Percentiles rank a stretch among this genome's conserved stretches.
Conservation (phyloP, 2,797 vertebrate species). For the Semaprochilodus insignis region DNA sequence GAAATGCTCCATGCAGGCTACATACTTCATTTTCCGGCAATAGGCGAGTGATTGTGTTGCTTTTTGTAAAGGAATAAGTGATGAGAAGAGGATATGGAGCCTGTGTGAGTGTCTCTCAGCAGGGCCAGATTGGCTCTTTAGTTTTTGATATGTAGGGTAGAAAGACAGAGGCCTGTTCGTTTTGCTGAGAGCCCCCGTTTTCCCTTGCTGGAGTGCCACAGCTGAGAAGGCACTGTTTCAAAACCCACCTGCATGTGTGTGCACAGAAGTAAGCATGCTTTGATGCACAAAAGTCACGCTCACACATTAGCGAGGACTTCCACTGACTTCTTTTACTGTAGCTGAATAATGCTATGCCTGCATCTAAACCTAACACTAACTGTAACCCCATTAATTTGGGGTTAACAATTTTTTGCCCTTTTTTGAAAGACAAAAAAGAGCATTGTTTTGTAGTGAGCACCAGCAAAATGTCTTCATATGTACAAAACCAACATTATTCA, state of each 20-base stretch:
- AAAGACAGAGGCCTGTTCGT: conserved; percentile 39
- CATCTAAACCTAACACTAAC: too few relatives aligned
- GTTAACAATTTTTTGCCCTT: too few relatives aligned
- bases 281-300: not conserved
- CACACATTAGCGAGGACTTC: not conserved
- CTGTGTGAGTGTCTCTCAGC: conserved; percentile 42
- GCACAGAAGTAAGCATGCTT: conserved; percentile 52
- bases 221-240: conserved; percentile 28
- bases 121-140: conserved; percentile 46
- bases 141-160: conserved; percentile 43
- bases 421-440: too few relatives aligned
- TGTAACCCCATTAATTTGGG: too few relatives aligned
- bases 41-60: conserved; percentile 35
- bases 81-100: conserved; percentile 50
- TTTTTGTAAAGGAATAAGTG: conserved; percentile 46
- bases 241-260: conserved; percentile 26
- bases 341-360: too few relatives aligned
- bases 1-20: conserved; percentile 39
- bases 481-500: too few relatives aligned
- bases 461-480: too few relatives aligned
- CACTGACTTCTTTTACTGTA: not conserved
- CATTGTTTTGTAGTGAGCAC: too few relatives aligned
- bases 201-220: conserved; percentile 52
- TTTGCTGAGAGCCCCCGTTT: conserved; percentile 57
- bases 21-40: conserved; percentile 32